Evolutionary conservation across 1,140 invertebrate genomes (phyloP).

Genomic region (Macrocentrus cingulum): DNA sequence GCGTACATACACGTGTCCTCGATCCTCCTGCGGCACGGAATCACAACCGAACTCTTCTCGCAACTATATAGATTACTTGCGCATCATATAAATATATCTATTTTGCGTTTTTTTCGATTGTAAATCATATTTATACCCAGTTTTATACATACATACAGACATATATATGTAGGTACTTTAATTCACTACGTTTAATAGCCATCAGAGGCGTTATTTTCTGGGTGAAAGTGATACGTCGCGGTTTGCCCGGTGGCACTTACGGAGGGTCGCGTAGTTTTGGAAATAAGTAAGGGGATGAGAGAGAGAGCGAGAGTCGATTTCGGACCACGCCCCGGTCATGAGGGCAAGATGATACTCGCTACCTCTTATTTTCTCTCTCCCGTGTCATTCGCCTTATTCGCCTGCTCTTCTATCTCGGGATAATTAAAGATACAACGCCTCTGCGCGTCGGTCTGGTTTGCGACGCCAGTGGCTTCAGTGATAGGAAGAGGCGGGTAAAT

Average conservation of each 20-base stretch:
- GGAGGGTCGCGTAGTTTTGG: constrained; percentile 3
- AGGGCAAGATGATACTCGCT: constrained; percentile 44
- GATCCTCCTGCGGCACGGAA: constrained; percentile 7
- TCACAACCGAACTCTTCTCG: constrained; percentile 18
- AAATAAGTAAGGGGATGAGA: constrained; percentile 27
- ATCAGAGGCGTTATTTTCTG: too few relatives aligned
- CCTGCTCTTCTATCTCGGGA: constrained; percentile 33
- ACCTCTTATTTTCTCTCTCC: constrained; percentile 35
- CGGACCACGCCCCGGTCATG: constrained; percentile 46
- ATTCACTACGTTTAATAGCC: too few relatives aligned
- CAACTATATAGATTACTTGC: constrained; percentile 22
- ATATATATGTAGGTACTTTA: too few relatives aligned
- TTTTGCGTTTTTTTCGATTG: too few relatives aligned
- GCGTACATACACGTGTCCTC: constrained; percentile 23
- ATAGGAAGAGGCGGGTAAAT: constrained; percentile 33
- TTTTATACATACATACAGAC: too few relatives aligned
- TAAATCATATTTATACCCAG: too few relatives aligned
- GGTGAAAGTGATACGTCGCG: constrained; percentile 13
- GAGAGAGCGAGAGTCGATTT: constrained; percentile 29
- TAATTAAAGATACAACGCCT: constrained; percentile 53
- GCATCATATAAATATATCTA: too few relatives aligned
- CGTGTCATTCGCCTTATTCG: constrained; percentile 25
- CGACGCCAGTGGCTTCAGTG: neutral
- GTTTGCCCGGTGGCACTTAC: constrained; percentile 11
- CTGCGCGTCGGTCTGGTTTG: constrained; percentile 2